phyloP scores from a whole-genome alignment of 2,888 invertebrate genomes.

The Poecilus cupreus region DNA sequence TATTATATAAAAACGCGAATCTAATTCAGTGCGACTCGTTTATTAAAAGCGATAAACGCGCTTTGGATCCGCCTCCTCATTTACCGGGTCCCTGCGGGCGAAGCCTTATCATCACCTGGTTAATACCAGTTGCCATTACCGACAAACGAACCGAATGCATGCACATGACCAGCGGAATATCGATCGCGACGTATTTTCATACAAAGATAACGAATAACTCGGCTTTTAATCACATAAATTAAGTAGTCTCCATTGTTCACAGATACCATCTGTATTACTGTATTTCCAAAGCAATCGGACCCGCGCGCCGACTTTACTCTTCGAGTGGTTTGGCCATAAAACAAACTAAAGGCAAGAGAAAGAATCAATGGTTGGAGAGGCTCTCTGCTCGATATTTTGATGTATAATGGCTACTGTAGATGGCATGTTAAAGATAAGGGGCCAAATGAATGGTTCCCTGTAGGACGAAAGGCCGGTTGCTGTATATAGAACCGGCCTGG shows the following conservation, averaged over 20 bases:
- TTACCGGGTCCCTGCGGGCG: constrained; percentile 13
- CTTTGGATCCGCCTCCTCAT: constrained; percentile 36
- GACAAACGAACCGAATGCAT: constrained; percentile 7
- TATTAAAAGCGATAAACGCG: constrained; percentile 47
- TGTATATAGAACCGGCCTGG: constrained; percentile 30
- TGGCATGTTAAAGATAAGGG: constrained; percentile 54
- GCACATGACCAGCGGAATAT: constrained; percentile 20
- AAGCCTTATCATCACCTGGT: constrained; percentile 52
- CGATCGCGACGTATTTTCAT: constrained; percentile 42
- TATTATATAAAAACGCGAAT: constrained; percentile 45
- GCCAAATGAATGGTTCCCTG: constrained; percentile 54
- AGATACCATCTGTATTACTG: constrained; percentile 28
- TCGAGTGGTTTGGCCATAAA: constrained; percentile 23
- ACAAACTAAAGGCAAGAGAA: constrained; percentile 40
- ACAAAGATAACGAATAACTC: constrained; percentile 50
- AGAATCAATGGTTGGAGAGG: constrained; percentile 37
- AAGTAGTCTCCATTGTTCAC: constrained; percentile 50
- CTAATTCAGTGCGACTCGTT: constrained; percentile 38
- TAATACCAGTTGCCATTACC: constrained; percentile 42
- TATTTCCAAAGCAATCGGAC: constrained; percentile 1
- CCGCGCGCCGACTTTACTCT: no score
- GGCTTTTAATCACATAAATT: constrained; percentile 57
- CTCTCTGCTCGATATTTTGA: constrained; percentile 45
- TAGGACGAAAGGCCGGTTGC: constrained; percentile 23
- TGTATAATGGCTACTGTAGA: constrained; percentile 55